phyloP scores from a whole-genome alignment of 1,140 invertebrate species.

The Heliconius eleuchia region DNA sequence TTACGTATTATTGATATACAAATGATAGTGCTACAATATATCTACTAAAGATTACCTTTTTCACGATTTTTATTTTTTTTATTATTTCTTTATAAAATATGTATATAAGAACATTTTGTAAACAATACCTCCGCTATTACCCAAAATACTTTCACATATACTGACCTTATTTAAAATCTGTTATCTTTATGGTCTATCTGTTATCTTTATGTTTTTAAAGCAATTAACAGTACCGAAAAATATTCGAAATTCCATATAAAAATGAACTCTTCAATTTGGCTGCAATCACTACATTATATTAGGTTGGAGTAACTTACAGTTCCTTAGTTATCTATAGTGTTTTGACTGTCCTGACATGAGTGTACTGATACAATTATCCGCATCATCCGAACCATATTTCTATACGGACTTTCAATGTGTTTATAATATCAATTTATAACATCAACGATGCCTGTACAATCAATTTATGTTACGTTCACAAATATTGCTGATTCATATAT shows the following conservation, averaged over 20 bases:
- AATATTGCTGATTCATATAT: slow-evolving; percentile 11
- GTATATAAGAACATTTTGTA: neutral
- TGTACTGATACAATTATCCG: neutral
- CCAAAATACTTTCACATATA: neutral
- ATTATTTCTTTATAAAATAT: neutral
- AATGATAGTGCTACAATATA: neutral
- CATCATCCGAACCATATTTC: neutral
- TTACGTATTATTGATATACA: neutral
- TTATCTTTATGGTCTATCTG: neutral
- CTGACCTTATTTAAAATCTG: neutral
- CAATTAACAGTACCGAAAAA: neutral
- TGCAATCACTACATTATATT: neutral
- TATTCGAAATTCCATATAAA: neutral
- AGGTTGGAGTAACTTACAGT: neutral
- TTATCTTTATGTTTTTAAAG: neutral
- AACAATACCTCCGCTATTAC: neutral
- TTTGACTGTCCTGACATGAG: neutral
- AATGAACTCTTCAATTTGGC: neutral
- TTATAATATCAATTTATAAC: neutral
- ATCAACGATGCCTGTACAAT: neutral
- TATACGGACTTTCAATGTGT: neutral
- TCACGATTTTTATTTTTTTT: neutral
- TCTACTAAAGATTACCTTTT: neutral
- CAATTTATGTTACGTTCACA: neutral
- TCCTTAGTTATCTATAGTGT: neutral